Evolutionary conservation across 1,140 invertebrate genomes (phyloP).

Genomic region (Bombus confusus): DNA sequence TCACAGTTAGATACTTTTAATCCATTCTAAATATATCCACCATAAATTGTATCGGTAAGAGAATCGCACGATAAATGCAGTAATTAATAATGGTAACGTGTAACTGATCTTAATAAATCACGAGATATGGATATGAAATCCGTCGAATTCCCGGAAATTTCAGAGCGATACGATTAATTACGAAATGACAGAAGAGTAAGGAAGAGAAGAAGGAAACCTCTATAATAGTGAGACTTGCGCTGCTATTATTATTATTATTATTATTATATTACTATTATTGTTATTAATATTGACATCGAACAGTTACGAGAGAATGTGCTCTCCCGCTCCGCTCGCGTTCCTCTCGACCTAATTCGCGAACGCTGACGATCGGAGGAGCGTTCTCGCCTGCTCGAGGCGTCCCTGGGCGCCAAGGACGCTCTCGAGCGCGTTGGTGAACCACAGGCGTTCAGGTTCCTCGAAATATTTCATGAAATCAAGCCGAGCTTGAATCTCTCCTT

Average conservation of each 20-base stretch:
- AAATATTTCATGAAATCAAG: conserved; percentile 52
- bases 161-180: neutral
- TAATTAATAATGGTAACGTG: no score
- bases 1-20: neutral
- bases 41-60: neutral
- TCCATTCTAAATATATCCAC: neutral
- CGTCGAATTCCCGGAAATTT: neutral
- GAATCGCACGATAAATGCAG: neutral
- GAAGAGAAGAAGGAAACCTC: conserved; percentile 52
- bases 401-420: conserved; percentile 74
- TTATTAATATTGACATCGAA: conserved; percentile 71
- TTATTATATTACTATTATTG: conserved; percentile 56
- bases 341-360: conserved; percentile 76
- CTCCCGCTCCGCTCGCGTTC: conserved; percentile 54
- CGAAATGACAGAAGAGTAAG: neutral
- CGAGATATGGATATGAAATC: neutral
- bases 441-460: conserved; percentile 44
- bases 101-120: no score
- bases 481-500: neutral
- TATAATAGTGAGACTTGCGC: conserved; percentile 49
- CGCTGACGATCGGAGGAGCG: conserved; percentile 70
- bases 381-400: conserved; percentile 67
- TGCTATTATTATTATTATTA: conserved; percentile 71
- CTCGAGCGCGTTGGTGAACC: conserved; percentile 65
- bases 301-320: conserved; percentile 61